These are phyloP conservation scores for Hystrix brachyura DNA, from an alignment of 2,113 vertebrate genomes.

Conservation along the genomic window DNA sequence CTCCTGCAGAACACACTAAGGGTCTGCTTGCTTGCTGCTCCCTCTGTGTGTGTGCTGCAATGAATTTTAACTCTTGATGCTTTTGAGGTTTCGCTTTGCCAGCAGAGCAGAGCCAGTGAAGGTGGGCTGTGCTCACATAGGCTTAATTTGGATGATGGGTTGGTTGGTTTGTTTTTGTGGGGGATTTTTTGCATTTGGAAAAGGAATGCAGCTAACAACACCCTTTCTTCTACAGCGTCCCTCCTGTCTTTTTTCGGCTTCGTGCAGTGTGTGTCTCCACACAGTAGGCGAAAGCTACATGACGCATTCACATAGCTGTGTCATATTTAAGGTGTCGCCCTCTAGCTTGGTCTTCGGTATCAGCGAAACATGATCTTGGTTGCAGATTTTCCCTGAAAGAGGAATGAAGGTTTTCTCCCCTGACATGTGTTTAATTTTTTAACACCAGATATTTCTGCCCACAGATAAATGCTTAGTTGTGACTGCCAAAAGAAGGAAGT, in stretches of 20 bases:
- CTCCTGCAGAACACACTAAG: neutral
- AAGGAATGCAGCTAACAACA: conserved; percentile 46
- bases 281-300: neutral
- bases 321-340: neutral
- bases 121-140: neutral
- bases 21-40: conserved; percentile 35
- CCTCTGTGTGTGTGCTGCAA: neutral
- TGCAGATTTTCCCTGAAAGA: conserved; percentile 40
- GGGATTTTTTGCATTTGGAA: conserved; percentile 38
- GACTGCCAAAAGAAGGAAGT: conserved; percentile 36
- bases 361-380: neutral
- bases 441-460: conserved; percentile 40
- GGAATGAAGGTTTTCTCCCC: conserved; percentile 34
- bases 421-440: neutral
- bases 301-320: fast-evolving
- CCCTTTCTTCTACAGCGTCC: neutral
- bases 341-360: neutral
- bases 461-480: neutral
- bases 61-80: conserved; percentile 63
- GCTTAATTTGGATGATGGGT: conserved; percentile 38
- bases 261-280: neutral
- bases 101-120: neutral
- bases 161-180: neutral
- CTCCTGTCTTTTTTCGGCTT: neutral
- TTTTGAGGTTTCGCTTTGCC: conserved; percentile 68